phyloP scores from a whole-genome alignment of 2,797 vertebrate species.

The Periparus ater region DNA sequence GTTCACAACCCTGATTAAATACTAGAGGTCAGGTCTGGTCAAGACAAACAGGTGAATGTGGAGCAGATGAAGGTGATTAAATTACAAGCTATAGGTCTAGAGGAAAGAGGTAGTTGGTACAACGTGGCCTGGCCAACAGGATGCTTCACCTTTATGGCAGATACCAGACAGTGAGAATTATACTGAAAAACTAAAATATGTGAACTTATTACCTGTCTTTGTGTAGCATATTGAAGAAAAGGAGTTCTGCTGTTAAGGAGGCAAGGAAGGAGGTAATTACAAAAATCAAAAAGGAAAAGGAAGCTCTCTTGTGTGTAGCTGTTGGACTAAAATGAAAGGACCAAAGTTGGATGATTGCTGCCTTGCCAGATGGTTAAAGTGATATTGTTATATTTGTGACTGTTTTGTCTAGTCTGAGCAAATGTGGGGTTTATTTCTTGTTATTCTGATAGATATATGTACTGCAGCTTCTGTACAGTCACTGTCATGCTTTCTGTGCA shows the following conservation, averaged over 20 bases:
- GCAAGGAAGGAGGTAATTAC: not conserved
- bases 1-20: not conserved
- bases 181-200: not conserved
- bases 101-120: not conserved
- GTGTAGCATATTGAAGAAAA: not conserved
- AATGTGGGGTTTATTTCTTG: not conserved
- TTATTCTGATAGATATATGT: not conserved
- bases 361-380: not conserved
- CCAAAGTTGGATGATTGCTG: slow-evolving; percentile 25
- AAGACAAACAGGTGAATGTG: not conserved
- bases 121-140: not conserved
- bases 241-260: slow-evolving; percentile 6
- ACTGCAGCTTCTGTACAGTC: not conserved
- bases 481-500: not conserved
- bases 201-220: not conserved
- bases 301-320: not conserved
- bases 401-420: slow-evolving; percentile 5
- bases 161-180: not conserved
- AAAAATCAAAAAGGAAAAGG: slow-evolving; percentile 14
- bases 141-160: not conserved
- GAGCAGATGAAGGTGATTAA: not conserved
- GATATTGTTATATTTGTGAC: not conserved
- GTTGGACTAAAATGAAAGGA: not conserved
- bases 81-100: not conserved
- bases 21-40: not conserved